Percentiles rank a stretch among this genome's conserved stretches.
Conservation (phyloP, 64 coral and sea anemone species). For the Montipora foliosa region DNA sequence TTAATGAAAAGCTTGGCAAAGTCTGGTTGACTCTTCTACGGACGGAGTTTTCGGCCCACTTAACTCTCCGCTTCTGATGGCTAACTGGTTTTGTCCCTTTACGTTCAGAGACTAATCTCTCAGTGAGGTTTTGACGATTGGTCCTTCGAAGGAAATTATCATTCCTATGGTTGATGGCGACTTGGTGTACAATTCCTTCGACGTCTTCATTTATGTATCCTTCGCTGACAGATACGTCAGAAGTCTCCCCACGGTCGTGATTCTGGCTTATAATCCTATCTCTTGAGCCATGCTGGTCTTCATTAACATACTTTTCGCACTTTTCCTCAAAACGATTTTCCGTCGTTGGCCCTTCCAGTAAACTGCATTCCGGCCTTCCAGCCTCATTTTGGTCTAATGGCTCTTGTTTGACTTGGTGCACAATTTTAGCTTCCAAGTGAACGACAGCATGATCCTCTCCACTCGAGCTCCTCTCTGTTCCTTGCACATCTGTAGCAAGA, state of each 20-base stretch:
- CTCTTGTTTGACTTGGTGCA: constrained; percentile 28
- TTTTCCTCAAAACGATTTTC: not conserved
- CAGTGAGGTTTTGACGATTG: not conserved
- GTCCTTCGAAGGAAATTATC: not conserved
- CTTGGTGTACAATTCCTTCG: not conserved
- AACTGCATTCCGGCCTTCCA: not conserved
- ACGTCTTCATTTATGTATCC: not conserved
- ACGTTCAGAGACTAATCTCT: not conserved
- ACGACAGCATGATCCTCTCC: not conserved
- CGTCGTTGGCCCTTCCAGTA: not conserved
- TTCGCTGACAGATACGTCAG: not conserved
- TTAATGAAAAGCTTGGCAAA: not conserved
- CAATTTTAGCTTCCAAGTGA: constrained; percentile 1
- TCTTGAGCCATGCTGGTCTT: not conserved
- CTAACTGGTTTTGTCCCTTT: not conserved
- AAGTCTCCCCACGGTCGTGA: too few species aligned
- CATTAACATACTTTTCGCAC: not conserved
- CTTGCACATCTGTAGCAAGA: not conserved
- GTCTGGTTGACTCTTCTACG: not conserved
- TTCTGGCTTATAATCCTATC: too few species aligned
- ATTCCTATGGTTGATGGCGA: too few species aligned
- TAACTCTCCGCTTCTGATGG: not conserved
- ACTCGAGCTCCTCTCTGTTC: not conserved
- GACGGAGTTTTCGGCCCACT: not conserved
- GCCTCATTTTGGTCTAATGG: not conserved